Percentiles rank a stretch among this genome's conserved stretches.
Conservation (phyloP, 2,888 invertebrate genomes). For the Trissolcus brochymenae region DNA sequence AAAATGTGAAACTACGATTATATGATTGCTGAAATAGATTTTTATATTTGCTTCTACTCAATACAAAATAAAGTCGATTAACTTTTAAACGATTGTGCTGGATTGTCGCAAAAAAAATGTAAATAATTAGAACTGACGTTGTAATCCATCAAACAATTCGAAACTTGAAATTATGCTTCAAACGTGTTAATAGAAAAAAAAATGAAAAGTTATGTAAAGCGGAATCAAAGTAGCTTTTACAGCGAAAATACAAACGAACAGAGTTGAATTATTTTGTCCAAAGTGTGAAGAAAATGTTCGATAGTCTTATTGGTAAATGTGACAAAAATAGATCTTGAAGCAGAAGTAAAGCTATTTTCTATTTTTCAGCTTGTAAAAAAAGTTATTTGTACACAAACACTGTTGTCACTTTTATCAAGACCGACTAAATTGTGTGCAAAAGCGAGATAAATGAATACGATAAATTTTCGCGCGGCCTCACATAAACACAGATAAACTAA, state of each 20-base stretch:
- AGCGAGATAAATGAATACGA: constrained; percentile 2
- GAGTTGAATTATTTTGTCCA: constrained; percentile 16
- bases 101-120: constrained; percentile 17
- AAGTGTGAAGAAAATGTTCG: constrained; percentile 30
- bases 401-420: constrained; percentile 34
- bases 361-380: constrained; percentile 2
- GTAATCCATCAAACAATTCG: constrained; percentile 25
- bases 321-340: constrained; percentile 3
- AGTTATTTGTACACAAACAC: constrained; percentile 5
- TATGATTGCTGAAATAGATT: constrained; percentile 11
- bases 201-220: constrained; percentile 12
- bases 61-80: constrained; percentile 12
- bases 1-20: not conserved
- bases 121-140: constrained; percentile 32
- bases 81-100: constrained; percentile 20
- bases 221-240: constrained; percentile 47
- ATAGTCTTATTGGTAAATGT: constrained; percentile 16
- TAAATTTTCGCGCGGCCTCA: constrained; percentile 42
- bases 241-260: constrained; percentile 19
- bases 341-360: constrained; percentile 19
- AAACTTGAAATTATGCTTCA: constrained; percentile 30
- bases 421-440: constrained; percentile 23
- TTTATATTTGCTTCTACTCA: constrained; percentile 22
- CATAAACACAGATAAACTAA: constrained; percentile 10
- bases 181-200: constrained; percentile 31